Evolutionary conservation across 2,113 vertebrate species (phyloP), one percentile per base, ranked within the genome.

Genomic region (Indri indri): DNA sequence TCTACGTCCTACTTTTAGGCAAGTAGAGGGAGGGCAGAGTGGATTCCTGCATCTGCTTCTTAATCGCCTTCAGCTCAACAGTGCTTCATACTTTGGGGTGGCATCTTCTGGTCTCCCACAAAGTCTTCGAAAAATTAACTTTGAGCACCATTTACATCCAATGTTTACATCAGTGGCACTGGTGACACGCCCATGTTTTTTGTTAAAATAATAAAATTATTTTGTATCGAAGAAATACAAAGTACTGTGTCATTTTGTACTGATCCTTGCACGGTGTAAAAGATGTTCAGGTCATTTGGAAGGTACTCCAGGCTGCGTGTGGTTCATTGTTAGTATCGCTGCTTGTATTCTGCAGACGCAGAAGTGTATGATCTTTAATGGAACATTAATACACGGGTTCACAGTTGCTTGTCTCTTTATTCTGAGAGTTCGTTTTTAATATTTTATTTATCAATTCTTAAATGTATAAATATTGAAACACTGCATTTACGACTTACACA

Each of bases 391-490:
- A 71, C 66, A 42, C 6, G 1, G 50, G 65, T 74, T 81, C 71
- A n/a, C 22, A 4, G 10, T 88, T 81, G 11, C 8, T 83, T 47
- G n/a, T 61, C 42, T 71, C 83, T 66, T 89, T 94, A 50, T 73
- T 90, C 73, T 63, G 30, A 34, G 30, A 45, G 66, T 63, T 86
- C 10, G 2, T 71, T 96, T 94, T 81, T 23, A 66, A 73, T 65
- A 50, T 94, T 90, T 92, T 65, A 94, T 57, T 70, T 37, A 32
- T 74, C 37, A 79, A 82, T 83, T 83, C 45, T 74, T 84, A 71
- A 82, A 77, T 68, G n/a, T 91, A 80, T 79, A 71, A 74, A 66
- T 82, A 54, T 84, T 42, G 59, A 88, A 83, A 90, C 30, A 65
- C 34, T 70, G 25, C 17, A 4, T 73, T 86, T 74, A 74, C 14